Conservation (phyloP, 2,888 invertebrate genomes). For the Limulus polyphemus region DNA sequence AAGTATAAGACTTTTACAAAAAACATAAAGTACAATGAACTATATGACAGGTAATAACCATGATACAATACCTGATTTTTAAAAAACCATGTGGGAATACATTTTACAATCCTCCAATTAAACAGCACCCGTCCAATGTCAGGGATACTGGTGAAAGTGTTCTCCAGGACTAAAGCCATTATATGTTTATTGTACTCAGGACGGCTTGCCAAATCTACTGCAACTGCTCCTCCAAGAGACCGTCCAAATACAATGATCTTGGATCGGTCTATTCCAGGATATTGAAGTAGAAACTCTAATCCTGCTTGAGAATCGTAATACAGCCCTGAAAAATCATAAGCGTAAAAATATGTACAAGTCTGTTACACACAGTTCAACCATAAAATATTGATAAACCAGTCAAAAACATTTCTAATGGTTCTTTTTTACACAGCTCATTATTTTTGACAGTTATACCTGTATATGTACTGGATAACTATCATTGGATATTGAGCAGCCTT, state of each 20-base stretch:
- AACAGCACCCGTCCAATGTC: conserved; percentile 77
- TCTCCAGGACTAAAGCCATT: conserved; percentile 79
- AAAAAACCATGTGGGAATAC: conserved; percentile 68
- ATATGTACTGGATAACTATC: no score
- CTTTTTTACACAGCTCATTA: no score
- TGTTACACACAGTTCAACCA: no score
- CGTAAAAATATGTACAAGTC: no score
- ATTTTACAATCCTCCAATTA: conserved; percentile 55
- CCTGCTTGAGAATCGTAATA: conserved; percentile 77
- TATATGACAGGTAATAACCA: conserved; percentile 50
- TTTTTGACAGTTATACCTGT: no score
- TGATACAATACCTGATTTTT: conserved; percentile 74
- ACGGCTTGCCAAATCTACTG: conserved; percentile 68
- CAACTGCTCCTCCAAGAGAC: conserved; percentile 74
- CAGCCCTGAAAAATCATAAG: conserved; percentile 43
- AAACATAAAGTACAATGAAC: conserved; percentile 4
- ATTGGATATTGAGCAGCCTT: no score
- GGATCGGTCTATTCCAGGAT: conserved; percentile 67
- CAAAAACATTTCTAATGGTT: no score
- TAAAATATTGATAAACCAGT: no score
- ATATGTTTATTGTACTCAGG: conserved; percentile 62
- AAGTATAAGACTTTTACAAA: not conserved
- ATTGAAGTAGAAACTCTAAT: conserved; percentile 64
- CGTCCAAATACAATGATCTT: conserved; percentile 82
- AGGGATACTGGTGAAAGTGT: conserved; percentile 88